Percentiles rank a stretch among this genome's conserved stretches.
Conservation (phyloP, 2,888 invertebrate species). For the Ctenicera cuprea region DNA sequence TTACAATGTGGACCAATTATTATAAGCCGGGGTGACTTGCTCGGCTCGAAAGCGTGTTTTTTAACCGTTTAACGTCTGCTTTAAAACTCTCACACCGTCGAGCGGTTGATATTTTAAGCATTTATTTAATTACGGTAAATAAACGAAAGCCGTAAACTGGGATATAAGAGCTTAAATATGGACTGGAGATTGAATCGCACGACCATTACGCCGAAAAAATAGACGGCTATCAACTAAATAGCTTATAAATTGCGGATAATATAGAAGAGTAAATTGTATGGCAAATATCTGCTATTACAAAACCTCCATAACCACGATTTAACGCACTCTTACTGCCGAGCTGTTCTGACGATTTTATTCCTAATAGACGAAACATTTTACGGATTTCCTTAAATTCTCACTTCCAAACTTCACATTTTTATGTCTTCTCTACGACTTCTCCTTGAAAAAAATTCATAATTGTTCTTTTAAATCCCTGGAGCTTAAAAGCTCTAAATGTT, state of each 20-base stretch:
- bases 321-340: slow-evolving; percentile 12
- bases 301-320: slow-evolving; percentile 21
- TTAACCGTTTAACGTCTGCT: slow-evolving; percentile 16
- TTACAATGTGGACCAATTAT: slow-evolving; percentile 47
- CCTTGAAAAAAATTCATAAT: too few relatives aligned
- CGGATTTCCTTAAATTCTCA: slow-evolving; percentile 11
- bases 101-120: slow-evolving; percentile 30
- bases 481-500: too few relatives aligned
- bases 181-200: slow-evolving; percentile 32
- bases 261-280: slow-evolving; percentile 30
- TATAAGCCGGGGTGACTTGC: slow-evolving; percentile 36
- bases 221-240: slow-evolving; percentile 34
- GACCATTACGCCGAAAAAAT: slow-evolving; percentile 25
- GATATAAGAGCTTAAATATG: slow-evolving; percentile 32
- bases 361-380: not conserved
- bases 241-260: slow-evolving; percentile 34
- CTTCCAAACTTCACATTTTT: slow-evolving; percentile 7
- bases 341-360: not conserved
- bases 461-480: too few relatives aligned
- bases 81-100: slow-evolving; percentile 25
- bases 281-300: slow-evolving; percentile 32
- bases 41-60: slow-evolving; percentile 28
- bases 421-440: not conserved
- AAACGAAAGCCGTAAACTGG: slow-evolving; percentile 29
- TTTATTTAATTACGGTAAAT: slow-evolving; percentile 34